Percentiles rank a stretch among this genome's conserved stretches.
These are phyloP conservation scores for Aphelenchoides avenae DNA, from an alignment of 1,140 invertebrate species.

Conservation along the genomic window DNA sequence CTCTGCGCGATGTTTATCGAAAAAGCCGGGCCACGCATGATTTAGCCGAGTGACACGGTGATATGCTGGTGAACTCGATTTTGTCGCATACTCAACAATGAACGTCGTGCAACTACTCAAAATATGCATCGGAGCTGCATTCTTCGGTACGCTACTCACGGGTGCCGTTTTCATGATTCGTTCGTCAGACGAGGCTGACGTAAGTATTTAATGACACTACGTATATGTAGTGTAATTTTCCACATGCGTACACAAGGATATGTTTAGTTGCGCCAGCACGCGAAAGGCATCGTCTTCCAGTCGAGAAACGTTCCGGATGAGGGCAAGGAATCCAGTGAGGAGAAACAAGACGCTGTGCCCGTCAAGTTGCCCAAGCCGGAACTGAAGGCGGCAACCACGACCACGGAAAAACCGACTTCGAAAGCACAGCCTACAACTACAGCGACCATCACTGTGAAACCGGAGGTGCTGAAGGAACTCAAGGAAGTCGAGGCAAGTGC, in stretches of 20 bases:
- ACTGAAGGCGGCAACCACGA: not conserved
- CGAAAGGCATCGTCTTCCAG: slow-evolving; percentile 6
- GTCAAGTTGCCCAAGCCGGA: slow-evolving; percentile 5
- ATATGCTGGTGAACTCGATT: too few relatives aligned
- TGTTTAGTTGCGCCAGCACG: slow-evolving; percentile 12
- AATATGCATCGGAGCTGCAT: slow-evolving; percentile 35
- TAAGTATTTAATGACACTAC: slow-evolving; percentile 18
- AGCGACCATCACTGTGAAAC: not conserved
- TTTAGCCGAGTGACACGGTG: too few relatives aligned
- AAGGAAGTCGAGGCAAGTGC: slow-evolving; percentile 4
- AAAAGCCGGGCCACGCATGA: too few relatives aligned
- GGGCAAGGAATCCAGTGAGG: slow-evolving; percentile 7
- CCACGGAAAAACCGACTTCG: slow-evolving; percentile 8
- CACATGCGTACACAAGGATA: slow-evolving; percentile 2
- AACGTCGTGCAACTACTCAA: slow-evolving; percentile 35
- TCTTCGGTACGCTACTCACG: slow-evolving; percentile 33
- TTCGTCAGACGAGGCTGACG: slow-evolving; percentile 35
- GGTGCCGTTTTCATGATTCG: slow-evolving; percentile 41
- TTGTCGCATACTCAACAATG: too few relatives aligned
- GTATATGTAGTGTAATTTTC: slow-evolving; percentile 4
- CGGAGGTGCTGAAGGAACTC: not conserved
- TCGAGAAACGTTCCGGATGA: slow-evolving; percentile 16
- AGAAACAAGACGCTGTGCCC: slow-evolving; percentile 12
- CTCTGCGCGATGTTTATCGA: too few relatives aligned
- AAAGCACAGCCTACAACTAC: not conserved